Evolutionary conservation across 2,888 invertebrate species (phyloP), one percentile per base, ranked within the genome.

Genomic region (Mesorhabditis belari): DNA sequence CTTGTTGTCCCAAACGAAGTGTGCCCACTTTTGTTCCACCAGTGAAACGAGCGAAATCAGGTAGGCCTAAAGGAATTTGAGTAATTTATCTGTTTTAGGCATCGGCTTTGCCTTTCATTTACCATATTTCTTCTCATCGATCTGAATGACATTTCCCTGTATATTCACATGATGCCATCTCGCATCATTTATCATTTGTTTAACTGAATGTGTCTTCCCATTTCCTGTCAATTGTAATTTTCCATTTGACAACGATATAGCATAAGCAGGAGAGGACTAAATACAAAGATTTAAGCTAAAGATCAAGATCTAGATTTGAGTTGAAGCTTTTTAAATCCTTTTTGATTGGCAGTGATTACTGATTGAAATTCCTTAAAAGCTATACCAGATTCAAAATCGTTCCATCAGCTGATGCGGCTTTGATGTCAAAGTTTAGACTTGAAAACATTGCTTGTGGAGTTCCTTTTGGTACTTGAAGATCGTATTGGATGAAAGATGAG

Each of bases 81-180:
- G 5, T 28, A 52, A 35, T 60, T 19, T 3, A 62, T 58, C 2
- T 62, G 57, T 0, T 61, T 51, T n/a, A 61, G 59, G 23, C 59
- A 44, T 5, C 29, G 26, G 12, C 61, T 63, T 1, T 63, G 52
- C 25, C 64, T 62, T 64, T 24, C 35, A 55, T 3, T 35, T 49
- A 70, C 73, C 66, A 52, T 62, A 67, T 17, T 51, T 64, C 26
- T 62, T 61, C 6, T 61, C 64, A 49, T 69, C 69, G n/a, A 73
- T 67, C 5, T 55, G 59, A 1, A 69, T 57, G 27, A 69, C 66
- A 56, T 62, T 65, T 12, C 66, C 67, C 9, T 61, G 28, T 5
- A 73, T 25, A 0, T n/a, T 24, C 6, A 73, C 62, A 23, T 60
- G 49, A n/a, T 67, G 69, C 73, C 71, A 73, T 24, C 60, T 66